Evolutionary conservation across 2,113 vertebrate species (phyloP), one percentile per base, ranked within the genome.

Genomic region (Pseudorhombus dupliciocellatus): DNA sequence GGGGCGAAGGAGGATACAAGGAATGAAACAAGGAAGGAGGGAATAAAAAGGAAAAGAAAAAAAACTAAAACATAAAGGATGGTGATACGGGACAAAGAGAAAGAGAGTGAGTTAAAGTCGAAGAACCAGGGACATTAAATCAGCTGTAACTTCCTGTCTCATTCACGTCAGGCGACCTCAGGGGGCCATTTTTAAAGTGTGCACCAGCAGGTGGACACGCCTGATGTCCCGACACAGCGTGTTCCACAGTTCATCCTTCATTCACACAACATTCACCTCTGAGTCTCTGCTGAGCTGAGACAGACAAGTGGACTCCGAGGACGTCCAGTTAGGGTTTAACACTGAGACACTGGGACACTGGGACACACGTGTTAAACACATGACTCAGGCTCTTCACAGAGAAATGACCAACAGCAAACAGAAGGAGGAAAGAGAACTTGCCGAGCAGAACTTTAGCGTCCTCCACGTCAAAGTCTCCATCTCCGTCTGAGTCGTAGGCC

Each of bases 391-490:
- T 4, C 24, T 8, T 21, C 18, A 34, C 2, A 20, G 0, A 40
- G 2, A 46, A 11, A 11, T 24, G 1, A 42, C 10, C 57, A 15
- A 14, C 6, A 21, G 21, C 12, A 46, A 37, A 40, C 14, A 6
- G 31, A n/a, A 26, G 0, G 61, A 25, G 14, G 0, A 24, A 75
- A 74, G 48, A 5, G 46, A n/a, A 96, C 97, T 98, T 94, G 93
- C 97, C 97, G 80, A 99, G 90, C 81, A 99, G 93, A 78, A 97
- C 93, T 94, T 97, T 98, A 65, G 97, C 97, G 75, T 98, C 97
- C 62, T 98, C 96, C 66, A 97, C 91, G 79, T 98, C 97, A 81
- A 99, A 98, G 93, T 98, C 97, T 76, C 97, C 97, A 44, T 99
- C 97, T 55, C 96, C 96, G 26, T 98, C 97, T 5, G 96, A 91